These are phyloP conservation scores for Marmota monax DNA, from an alignment of 2,113 vertebrate genomes.

Conservation along the genomic window DNA sequence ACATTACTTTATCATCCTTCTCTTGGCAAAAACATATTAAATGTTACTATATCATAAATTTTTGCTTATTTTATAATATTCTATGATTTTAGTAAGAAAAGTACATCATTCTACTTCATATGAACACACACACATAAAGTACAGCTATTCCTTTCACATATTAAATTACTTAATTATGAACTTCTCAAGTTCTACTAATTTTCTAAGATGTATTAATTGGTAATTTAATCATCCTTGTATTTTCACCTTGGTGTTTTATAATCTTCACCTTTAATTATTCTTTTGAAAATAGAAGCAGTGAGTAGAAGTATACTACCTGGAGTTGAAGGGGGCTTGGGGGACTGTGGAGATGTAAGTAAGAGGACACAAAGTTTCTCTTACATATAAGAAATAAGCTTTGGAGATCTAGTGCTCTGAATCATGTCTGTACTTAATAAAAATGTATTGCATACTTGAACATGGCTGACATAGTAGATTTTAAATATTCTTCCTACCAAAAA, in stretches of 20 bases:
- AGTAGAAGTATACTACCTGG: background rate
- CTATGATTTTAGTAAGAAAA: background rate
- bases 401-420: background rate
- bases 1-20: background rate
- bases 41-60: background rate
- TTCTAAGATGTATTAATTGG: background rate
- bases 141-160: background rate
- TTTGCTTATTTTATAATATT: background rate
- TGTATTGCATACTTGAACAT: background rate
- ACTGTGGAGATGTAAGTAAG: background rate
- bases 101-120: background rate
- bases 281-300: background rate
- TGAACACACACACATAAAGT: fast-evolving
- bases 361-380: background rate
- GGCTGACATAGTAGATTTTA: background rate
- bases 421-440: background rate
- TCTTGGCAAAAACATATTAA: background rate
- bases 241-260: background rate
- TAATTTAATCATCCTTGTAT: background rate
- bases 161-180: background rate
- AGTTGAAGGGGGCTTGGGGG: background rate
- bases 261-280: background rate
- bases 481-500: background rate
- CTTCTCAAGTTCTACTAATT: background rate
- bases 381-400: background rate